Evolutionary conservation across 2,113 vertebrate genomes (phyloP).

Genomic region (Halichoeres trimaculatus): DNA sequence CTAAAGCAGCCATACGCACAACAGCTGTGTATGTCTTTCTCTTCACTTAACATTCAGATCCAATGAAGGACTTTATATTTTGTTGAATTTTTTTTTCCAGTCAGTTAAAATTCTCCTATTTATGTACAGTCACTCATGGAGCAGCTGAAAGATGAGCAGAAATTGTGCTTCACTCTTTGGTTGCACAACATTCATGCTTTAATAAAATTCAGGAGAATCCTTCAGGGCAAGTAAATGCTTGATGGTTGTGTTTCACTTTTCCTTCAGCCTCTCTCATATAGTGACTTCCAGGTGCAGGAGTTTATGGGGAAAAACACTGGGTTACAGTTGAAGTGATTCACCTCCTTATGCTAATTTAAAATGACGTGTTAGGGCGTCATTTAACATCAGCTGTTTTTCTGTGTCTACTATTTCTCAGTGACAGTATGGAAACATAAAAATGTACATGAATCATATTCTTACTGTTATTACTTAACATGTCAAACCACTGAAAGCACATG

Average conservation of each 20-base stretch:
- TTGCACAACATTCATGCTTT: background rate
- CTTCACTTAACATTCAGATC: background rate
- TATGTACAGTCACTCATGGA: background rate
- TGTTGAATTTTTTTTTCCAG: too few species aligned
- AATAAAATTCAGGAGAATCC: background rate
- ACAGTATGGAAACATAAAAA: conserved; percentile 7
- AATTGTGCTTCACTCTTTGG: background rate
- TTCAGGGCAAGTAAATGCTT: background rate
- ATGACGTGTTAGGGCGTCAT: background rate
- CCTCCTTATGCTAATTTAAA: background rate
- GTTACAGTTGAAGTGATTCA: background rate
- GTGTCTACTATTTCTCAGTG: background rate
- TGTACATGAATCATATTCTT: conserved; percentile 5
- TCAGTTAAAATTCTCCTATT: background rate
- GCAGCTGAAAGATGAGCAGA: background rate
- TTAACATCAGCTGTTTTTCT: background rate
- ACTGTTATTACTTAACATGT: conserved; percentile 15
- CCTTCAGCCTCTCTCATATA: background rate
- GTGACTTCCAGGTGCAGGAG: background rate
- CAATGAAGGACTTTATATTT: background rate
- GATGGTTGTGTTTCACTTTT: background rate
- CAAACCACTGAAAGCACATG: background rate
- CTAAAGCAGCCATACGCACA: too few species aligned
- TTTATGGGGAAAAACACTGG: background rate
- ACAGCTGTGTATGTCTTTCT: background rate